Evolutionary conservation across 2,113 vertebrate species (phyloP), one percentile per base, ranked within the genome.

Genomic region (Ceyx cyanopectus): DNA sequence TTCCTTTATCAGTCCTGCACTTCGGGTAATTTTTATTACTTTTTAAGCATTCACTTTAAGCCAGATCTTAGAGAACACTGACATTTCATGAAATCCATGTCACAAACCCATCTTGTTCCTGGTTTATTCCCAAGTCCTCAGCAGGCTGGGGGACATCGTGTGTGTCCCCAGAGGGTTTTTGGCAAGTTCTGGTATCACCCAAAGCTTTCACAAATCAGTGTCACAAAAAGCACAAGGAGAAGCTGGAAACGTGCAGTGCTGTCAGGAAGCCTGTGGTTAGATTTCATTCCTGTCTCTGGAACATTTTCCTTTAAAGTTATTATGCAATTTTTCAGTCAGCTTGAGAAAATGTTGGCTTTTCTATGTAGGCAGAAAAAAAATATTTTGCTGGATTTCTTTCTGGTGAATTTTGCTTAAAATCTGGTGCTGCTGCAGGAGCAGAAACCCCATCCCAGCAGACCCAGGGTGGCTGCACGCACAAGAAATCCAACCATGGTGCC

Each of bases 71-170:
- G 27, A 77, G 11, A 26, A 54, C 62, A 66, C 7, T 9, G 24
- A 5, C 66, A 67, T 24, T 85, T 53, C 56, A 18, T 26, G 40
- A n/a, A 14, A 11, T 23, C n/a, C 3, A 10, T 14, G 3, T 6
- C 29, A 12, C 21, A 30, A 54, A 58, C 12, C n/a, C 1, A 0
- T 1, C 21, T 7, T 3, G 14, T 19, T 12, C 37, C 56, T n/a
- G 29, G 4, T n/a, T 23, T 27, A 14, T 34, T 14, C 56, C 76
- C 22, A 23, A 9, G 17, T 11, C 32, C 53, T 53, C 7, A 3
- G 15, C 51, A 37, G 23, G 24, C 23, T 17, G 68, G 22, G 23
- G 21, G 15, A 32, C 18, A 41, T 22, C 6, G 9, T 16, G 13
- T 1, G n/a, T 5, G 11, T 50, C 56, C 24, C 48, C 7, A 2